Conservation (phyloP, 1,140 invertebrate species). For the Augochlora pura region DNA sequence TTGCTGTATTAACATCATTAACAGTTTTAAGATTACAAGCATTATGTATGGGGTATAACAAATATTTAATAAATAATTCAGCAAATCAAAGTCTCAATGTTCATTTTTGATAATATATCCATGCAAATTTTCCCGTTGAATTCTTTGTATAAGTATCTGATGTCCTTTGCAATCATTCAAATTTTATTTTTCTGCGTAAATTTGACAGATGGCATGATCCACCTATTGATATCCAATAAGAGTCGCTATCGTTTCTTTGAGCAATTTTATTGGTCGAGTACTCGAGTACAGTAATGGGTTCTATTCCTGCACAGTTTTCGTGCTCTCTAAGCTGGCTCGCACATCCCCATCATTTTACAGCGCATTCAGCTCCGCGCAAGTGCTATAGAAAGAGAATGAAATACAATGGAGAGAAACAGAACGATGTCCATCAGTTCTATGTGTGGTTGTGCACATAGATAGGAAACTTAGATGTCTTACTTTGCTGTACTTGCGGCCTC, state of each 20-base stretch:
- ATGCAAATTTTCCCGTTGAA: neutral
- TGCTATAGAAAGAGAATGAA: too few relatives aligned
- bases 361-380: too few relatives aligned
- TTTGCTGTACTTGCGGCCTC: too few relatives aligned
- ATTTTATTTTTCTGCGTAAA: neutral
- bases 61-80: constrained; percentile 63
- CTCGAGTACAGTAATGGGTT: too few relatives aligned
- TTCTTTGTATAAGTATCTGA: neutral
- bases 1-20: constrained; percentile 55
- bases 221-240: constrained; percentile 14
- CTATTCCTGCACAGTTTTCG: too few relatives aligned
- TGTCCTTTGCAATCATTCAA: neutral
- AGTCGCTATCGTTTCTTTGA: neutral
- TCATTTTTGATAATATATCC: neutral
- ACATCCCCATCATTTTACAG: too few relatives aligned
- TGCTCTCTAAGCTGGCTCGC: too few relatives aligned
- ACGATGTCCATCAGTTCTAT: too few relatives aligned
- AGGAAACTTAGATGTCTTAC: too few relatives aligned
- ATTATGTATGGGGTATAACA: constrained; percentile 56
- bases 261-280: constrained; percentile 5
- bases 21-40: constrained; percentile 54
- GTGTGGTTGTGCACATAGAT: too few relatives aligned
- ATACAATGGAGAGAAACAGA: too few relatives aligned
- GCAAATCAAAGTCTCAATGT: constrained; percentile 43
- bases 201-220: neutral